Conservation (phyloP, 2,113 vertebrate genomes). For the Pampusana beccarii region DNA sequence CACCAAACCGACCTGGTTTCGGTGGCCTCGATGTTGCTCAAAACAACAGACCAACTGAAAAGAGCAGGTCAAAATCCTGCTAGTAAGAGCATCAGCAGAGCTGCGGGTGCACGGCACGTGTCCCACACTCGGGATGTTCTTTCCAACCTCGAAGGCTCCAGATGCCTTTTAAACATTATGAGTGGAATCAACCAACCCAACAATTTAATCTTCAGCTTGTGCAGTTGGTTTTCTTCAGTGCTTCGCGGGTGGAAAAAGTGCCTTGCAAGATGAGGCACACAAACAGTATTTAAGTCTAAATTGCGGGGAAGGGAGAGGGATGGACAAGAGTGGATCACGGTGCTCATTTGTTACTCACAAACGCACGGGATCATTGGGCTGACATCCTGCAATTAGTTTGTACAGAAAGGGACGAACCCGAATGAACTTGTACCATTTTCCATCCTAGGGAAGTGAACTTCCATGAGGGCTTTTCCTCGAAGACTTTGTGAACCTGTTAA, state of each 20-base stretch:
- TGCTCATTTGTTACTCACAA: background rate
- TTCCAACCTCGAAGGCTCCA: background rate
- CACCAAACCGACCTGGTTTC: background rate
- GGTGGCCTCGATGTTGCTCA: background rate
- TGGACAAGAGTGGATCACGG: background rate
- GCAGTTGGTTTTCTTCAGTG: background rate
- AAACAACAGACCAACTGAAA: constrained; percentile 15
- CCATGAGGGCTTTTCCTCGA: background rate
- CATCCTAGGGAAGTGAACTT: background rate
- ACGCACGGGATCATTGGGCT: background rate
- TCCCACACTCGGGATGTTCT: background rate
- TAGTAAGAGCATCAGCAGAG: background rate
- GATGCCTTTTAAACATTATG: background rate
- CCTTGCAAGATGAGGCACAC: background rate
- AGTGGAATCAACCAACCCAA: background rate
- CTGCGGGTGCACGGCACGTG: accelerated
- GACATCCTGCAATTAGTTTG: background rate
- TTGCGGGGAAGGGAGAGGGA: background rate
- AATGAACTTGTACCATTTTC: accelerated
- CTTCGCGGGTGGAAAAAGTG: background rate
- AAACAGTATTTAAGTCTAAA: background rate
- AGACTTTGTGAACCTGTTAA: background rate
- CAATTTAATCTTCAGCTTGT: background rate
- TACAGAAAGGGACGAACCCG: background rate
- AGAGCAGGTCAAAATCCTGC: constrained; percentile 13